These are phyloP conservation scores for Dicaeum eximium DNA, from an alignment of 2,113 vertebrate species.

Conservation along the genomic window DNA sequence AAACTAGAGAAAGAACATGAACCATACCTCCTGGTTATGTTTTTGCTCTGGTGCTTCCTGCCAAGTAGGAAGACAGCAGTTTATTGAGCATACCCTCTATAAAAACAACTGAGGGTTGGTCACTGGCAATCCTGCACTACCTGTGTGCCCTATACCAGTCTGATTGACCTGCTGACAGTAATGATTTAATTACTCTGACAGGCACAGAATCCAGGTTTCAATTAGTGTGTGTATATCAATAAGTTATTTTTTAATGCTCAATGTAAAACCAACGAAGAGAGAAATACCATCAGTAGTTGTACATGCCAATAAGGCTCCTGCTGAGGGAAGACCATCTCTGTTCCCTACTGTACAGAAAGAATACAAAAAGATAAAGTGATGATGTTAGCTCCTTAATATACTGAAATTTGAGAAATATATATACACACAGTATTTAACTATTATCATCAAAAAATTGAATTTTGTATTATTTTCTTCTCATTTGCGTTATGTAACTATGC, in stretches of 20 bases:
- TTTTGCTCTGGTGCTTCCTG: neutral
- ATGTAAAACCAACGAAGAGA: neutral
- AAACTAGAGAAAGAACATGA: neutral
- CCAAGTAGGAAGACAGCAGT: neutral
- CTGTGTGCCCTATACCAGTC: neutral
- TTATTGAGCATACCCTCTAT: neutral
- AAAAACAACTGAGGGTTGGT: neutral
- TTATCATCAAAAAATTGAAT: neutral
- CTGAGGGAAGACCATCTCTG: neutral
- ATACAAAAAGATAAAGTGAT: neutral
- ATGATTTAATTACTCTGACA: neutral
- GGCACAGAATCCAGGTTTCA: neutral
- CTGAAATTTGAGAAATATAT: neutral
- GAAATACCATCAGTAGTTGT: neutral
- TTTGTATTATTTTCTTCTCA: neutral
- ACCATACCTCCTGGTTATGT: neutral
- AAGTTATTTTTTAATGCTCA: neutral
- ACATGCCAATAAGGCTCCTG: fast-evolving
- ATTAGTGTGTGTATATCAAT: neutral
- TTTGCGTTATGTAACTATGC: neutral
- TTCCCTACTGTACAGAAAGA: neutral
- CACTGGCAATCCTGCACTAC: neutral
- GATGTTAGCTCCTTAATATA: neutral
- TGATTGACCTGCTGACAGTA: neutral
- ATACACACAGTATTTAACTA: too few relatives aligned